Evolutionary conservation across 92 coral and sea anemone species (phyloP), one percentile per base, ranked within the genome.

Genomic region (Zoanthus gigantus): DNA sequence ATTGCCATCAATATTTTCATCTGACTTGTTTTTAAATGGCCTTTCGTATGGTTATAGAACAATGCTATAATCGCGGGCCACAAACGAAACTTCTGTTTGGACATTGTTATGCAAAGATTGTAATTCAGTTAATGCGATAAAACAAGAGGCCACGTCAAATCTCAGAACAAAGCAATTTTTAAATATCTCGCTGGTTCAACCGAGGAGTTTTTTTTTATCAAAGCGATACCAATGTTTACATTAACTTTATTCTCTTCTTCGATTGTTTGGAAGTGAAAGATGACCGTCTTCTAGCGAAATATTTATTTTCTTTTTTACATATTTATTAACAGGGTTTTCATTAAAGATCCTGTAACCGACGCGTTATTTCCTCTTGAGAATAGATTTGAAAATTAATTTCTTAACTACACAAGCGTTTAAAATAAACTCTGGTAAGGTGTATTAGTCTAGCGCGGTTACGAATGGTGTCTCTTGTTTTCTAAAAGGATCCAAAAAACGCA

Each of bases 91-190:
- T 93, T 91, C 95, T 91, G 92, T 83, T 87, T 85, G 77, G 76
- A 42, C 88, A 95, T 97, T 97, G 99, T 97, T 94, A 97, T 97
- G 99, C 98, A 94, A 97, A 97, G 95, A 91, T 94, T 80, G 99
- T 97, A 95, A 97, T 97, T 97, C 98, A 94, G 90, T 95, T 97
- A 95, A 97, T 95, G 99, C 96, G 95, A 94, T 94, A 94, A 94
- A 93, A 93, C 97, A 95, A 94, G 98, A 92, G 93, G 93, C 92
- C 90, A 93, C 96, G 98, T 97, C 98, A 97, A 92, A 86, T 45
- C 68, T 68, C 42, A 73, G 94, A 97, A 95, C 96, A 95, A 95
- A 95, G 94, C 94, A 93, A 93, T 95, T 95, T 95, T 94, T 95
- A 93, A 95, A 93, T 95, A 91, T 91, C 94, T 88, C 78, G 78